Conservation (phyloP, 2,888 invertebrate genomes). For the Luperina testacea region DNA sequence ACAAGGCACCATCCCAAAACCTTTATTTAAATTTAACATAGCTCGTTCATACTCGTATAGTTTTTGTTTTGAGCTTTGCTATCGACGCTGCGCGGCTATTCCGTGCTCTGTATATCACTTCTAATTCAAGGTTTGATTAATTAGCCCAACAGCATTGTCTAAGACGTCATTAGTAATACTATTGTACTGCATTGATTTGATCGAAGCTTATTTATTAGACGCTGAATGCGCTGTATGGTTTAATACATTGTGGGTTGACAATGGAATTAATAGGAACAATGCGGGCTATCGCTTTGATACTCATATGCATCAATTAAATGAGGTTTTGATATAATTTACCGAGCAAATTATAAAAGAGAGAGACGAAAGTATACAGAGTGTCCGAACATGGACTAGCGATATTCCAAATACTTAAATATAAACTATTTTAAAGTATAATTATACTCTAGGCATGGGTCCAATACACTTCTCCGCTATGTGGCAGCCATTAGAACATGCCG, state of each 20-base stretch:
- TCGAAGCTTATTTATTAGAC: constrained; percentile 41
- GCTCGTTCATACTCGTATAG: too few relatives aligned
- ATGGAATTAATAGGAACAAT: constrained; percentile 19
- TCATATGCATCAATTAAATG: background rate
- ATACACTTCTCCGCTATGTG: too few relatives aligned
- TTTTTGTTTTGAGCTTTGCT: background rate
- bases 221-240: background rate
- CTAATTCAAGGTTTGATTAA: constrained; percentile 32
- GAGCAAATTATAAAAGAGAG: background rate
- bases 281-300: background rate
- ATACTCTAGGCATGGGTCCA: too few relatives aligned
- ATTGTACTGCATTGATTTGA: constrained; percentile 47
- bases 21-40: too few relatives aligned
- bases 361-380: background rate
- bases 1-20: too few relatives aligned
- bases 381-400: too few relatives aligned
- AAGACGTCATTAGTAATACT: constrained; percentile 28
- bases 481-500: too few relatives aligned
- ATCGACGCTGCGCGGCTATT: too few relatives aligned
- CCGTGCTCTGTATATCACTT: background rate
- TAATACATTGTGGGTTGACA: constrained; percentile 1
- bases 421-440: too few relatives aligned
- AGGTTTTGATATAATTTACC: background rate
- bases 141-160: constrained; percentile 20
- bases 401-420: too few relatives aligned